phyloP scores from a whole-genome alignment of 2,888 invertebrate species.

The Hyposoter dolosus region DNA sequence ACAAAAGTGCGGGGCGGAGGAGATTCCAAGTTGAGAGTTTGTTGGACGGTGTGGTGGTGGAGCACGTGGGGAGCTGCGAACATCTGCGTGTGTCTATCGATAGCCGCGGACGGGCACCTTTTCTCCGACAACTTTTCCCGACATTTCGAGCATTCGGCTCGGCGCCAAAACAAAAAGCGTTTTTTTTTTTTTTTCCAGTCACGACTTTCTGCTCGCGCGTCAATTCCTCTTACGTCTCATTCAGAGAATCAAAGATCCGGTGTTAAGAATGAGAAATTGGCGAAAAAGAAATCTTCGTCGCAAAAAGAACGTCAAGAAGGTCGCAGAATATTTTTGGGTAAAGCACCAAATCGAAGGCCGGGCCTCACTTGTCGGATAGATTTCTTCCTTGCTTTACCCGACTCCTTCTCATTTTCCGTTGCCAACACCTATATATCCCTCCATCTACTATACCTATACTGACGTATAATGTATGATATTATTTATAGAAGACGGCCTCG shows the following conservation, averaged over 20 bases:
- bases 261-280: conserved; percentile 24
- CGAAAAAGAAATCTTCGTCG: conserved; percentile 27
- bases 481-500: conserved; percentile 80
- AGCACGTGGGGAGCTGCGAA: conserved; percentile 18
- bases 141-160: conserved; percentile 10
- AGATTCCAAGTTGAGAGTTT: conserved; percentile 7
- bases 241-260: conserved; percentile 41
- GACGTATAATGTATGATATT: conserved; percentile 75
- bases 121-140: conserved; percentile 13
- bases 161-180: conserved; percentile 12
- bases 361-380: conserved; percentile 62
- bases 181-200: not conserved
- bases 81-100: conserved; percentile 38
- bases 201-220: not conserved
- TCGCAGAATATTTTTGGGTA: conserved; percentile 68
- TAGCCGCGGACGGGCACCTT: conserved; percentile 7
- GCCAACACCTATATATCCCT: conserved; percentile 32
- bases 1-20: not conserved
- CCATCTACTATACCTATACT: conserved; percentile 16
- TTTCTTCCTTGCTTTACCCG: conserved; percentile 45
- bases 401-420: conserved; percentile 54
- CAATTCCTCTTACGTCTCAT: conserved; percentile 41
- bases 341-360: conserved; percentile 67
- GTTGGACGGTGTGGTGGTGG: conserved; percentile 13
- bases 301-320: conserved; percentile 47